Percentiles rank a stretch among this genome's conserved stretches.
Evolutionary conservation across 2,113 vertebrate genomes (phyloP).

Genomic region (Miniopterus natalensis): DNA sequence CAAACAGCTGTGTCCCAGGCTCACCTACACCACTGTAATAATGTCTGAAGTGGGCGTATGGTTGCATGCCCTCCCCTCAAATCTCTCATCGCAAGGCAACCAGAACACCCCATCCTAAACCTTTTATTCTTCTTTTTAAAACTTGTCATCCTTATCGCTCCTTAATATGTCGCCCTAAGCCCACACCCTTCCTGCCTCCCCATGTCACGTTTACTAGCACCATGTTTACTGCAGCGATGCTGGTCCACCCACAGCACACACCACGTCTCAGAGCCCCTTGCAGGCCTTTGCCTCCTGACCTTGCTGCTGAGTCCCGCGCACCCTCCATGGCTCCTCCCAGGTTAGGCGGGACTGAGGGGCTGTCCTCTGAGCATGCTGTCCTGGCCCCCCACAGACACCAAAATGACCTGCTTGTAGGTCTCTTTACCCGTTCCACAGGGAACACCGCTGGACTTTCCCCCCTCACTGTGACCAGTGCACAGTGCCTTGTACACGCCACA

Average conservation of each 20-base stretch:
- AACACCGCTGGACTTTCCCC: neutral
- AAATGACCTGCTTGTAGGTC: neutral
- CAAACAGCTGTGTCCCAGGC: neutral
- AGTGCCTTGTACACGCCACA: no score
- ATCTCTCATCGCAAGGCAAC: neutral
- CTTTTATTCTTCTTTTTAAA: neutral
- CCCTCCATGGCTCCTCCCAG: neutral
- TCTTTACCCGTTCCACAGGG: neutral
- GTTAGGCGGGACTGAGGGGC: no score
- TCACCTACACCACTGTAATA: neutral
- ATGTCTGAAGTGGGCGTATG: neutral
- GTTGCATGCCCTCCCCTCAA: neutral
- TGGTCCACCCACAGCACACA: rapidly evolving
- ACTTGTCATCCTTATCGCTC: neutral
- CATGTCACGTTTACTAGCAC: rapidly evolving
- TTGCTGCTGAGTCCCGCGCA: neutral
- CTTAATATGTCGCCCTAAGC: neutral
- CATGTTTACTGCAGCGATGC: rapidly evolving
- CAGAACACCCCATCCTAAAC: neutral
- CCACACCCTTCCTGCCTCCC: neutral
- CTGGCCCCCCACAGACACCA: neutral
- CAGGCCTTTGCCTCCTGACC: neutral
- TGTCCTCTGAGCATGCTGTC: neutral
- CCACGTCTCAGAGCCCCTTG: neutral
- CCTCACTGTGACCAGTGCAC: no score